phyloP scores from a whole-genome alignment of 2,797 vertebrate species.

The Squalus acanthias region DNA sequence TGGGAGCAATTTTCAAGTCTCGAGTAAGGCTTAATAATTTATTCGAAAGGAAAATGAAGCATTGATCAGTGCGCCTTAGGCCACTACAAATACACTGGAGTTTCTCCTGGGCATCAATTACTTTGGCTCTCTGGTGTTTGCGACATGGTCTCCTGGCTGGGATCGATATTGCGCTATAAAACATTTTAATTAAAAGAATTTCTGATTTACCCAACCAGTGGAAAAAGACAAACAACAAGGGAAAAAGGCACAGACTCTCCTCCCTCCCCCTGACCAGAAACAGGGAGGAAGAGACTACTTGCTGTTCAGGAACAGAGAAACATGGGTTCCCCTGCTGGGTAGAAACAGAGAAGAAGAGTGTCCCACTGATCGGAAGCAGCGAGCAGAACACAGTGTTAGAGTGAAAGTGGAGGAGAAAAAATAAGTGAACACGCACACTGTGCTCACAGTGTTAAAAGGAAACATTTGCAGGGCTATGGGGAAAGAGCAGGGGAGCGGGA shows the following conservation, averaged over 20 bases:
- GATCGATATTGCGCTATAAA: conserved; percentile 52
- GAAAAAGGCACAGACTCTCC: conserved; percentile 40
- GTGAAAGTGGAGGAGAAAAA: conserved; percentile 26
- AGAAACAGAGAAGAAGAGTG: conserved; percentile 43
- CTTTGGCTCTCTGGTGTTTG: conserved; percentile 77
- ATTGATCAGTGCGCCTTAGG: background rate
- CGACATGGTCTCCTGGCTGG: conserved; percentile 54
- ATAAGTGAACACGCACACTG: background rate
- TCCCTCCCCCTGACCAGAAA: conserved; percentile 46
- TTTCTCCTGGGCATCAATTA: conserved; percentile 46
- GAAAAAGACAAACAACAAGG: conserved; percentile 45
- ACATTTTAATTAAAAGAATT: conserved; percentile 70
- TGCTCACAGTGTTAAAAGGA: conserved; percentile 25
- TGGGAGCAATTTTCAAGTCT: background rate
- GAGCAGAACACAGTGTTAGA: conserved; percentile 29
- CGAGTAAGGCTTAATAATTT: background rate
- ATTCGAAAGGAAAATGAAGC: conserved; percentile 12
- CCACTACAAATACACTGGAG: background rate
- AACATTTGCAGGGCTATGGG: background rate
- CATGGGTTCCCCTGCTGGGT: conserved; percentile 42
- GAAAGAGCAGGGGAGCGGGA: background rate
- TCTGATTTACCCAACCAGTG: conserved; percentile 50
- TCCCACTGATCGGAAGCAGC: conserved; percentile 37
- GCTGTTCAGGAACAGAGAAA: conserved; percentile 45
- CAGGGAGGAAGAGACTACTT: conserved; percentile 48